Conservation (phyloP, 1,140 invertebrate genomes). For the Cryptotermes secundus region DNA sequence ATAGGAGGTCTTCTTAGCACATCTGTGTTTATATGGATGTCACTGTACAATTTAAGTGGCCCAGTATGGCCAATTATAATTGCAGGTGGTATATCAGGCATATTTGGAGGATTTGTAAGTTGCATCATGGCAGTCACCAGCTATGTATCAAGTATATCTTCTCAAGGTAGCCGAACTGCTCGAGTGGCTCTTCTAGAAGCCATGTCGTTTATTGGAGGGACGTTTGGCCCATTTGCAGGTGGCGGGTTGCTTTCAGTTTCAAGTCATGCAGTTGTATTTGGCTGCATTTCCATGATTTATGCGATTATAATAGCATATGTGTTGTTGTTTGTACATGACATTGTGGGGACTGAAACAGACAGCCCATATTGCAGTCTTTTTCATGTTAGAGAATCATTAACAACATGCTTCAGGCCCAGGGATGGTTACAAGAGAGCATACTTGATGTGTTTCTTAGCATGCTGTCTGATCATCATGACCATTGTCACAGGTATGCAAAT, state of each 20-base stretch:
- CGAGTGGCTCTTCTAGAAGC: constrained; percentile 52
- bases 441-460: constrained; percentile 44
- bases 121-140: constrained; percentile 51
- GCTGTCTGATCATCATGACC: constrained; percentile 42
- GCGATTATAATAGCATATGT: not conserved
- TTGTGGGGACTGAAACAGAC: not conserved
- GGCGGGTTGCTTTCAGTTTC: constrained; percentile 42
- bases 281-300: not conserved
- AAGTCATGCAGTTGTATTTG: constrained; percentile 26
- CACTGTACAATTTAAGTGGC: constrained; percentile 43
- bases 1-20: constrained; percentile 46
- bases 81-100: constrained; percentile 47
- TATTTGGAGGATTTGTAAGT: constrained; percentile 50
- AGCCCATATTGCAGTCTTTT: constrained; percentile 29
- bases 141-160: constrained; percentile 49
- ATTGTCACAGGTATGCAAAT: constrained; percentile 41
- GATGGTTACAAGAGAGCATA: constrained; percentile 41
- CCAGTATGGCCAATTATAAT: constrained; percentile 45
- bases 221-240: constrained; percentile 48
- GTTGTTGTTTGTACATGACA: not conserved
- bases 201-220: constrained; percentile 52
- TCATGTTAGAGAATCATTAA: constrained; percentile 43
- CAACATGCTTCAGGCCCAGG: constrained; percentile 44
- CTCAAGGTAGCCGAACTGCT: constrained; percentile 44
- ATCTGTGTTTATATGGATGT: constrained; percentile 47